phyloP scores from a whole-genome alignment of 2,797 vertebrate species.

The Florisuga fusca region DNA sequence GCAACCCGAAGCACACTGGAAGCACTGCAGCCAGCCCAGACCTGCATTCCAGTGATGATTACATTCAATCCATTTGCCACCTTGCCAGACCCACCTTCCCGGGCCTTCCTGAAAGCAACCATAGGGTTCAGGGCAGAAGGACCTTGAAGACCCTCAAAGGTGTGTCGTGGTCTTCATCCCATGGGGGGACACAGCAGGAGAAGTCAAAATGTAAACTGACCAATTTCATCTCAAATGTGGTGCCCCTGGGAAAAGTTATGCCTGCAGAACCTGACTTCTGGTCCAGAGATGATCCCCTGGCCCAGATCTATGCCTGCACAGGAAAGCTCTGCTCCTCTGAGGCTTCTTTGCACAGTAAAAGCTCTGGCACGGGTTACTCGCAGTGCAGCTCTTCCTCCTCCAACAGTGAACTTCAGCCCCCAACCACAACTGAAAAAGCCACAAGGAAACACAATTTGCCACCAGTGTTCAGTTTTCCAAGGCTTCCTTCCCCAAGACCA shows the following conservation, averaged over 20 bases:
- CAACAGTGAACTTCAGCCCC: neutral
- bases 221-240: neutral
- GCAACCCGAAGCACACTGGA: constrained; percentile 33
- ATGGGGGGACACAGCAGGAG: neutral
- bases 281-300: constrained; percentile 80
- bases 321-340: constrained; percentile 42
- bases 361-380: neutral
- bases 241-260: neutral
- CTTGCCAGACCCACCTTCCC: constrained; percentile 87
- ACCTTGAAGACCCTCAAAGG: constrained; percentile 66
- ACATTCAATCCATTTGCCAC: constrained; percentile 90
- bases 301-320: constrained; percentile 82
- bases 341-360: neutral
- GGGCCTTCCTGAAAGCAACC: constrained; percentile 59
- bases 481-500: constrained; percentile 70
- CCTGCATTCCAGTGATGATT: constrained; percentile 81
- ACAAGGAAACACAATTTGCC: constrained; percentile 15
- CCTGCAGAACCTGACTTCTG: neutral
- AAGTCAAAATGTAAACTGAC: neutral
- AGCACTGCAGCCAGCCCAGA: constrained; percentile 26
- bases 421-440: neutral
- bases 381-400: neutral
- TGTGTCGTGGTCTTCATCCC: constrained; percentile 33
- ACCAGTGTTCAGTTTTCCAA: constrained; percentile 74
- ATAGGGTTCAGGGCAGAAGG: constrained; percentile 44